Percentiles rank a stretch among this genome's conserved stretches.
Conservation (phyloP, 1,140 invertebrate genomes). For the Drosophila tristis region DNA sequence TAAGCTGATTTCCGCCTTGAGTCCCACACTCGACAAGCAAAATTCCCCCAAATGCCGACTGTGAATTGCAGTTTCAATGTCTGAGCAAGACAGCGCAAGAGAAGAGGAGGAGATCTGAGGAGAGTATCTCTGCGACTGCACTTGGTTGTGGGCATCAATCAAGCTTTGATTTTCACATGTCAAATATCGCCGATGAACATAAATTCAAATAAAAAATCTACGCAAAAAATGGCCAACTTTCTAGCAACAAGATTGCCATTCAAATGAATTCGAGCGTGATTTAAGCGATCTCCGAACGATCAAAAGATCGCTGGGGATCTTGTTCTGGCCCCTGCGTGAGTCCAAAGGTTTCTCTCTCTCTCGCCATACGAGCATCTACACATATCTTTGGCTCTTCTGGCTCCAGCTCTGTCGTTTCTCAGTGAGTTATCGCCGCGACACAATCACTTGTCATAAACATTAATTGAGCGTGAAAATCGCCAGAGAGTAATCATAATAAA, state of each 20-base stretch:
- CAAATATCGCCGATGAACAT: slow-evolving; percentile 60
- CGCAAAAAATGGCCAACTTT: slow-evolving; percentile 56
- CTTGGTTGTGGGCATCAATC: slow-evolving; percentile 64
- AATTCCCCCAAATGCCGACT: slow-evolving; percentile 8
- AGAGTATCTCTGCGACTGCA: background rate
- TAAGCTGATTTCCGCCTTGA: slow-evolving; percentile 49
- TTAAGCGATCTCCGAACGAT: slow-evolving; percentile 41
- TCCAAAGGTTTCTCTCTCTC: slow-evolving; percentile 37
- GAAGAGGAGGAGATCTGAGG: slow-evolving; percentile 20
- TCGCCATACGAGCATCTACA: too few relatives aligned
- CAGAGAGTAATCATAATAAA: slow-evolving; percentile 66
- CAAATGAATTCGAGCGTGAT: slow-evolving; percentile 52
- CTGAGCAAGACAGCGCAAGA: background rate
- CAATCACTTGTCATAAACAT: slow-evolving; percentile 80
- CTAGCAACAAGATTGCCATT: slow-evolving; percentile 69
- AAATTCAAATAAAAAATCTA: slow-evolving; percentile 63
- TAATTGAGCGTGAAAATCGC: slow-evolving; percentile 77
- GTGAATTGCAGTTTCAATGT: slow-evolving; percentile 35
- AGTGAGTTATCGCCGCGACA: slow-evolving; percentile 74
- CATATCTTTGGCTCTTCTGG: background rate
- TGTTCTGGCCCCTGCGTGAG: slow-evolving; percentile 33
- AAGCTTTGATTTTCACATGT: slow-evolving; percentile 79
- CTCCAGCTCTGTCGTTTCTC: slow-evolving; percentile 13
- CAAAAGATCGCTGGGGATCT: slow-evolving; percentile 30
- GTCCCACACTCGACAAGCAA: slow-evolving; percentile 31